A percentile compares a stretch with the other conserved stretches of the same genome.
phyloP scores from a whole-genome alignment of 1,140 invertebrate genomes.

The Gerris buenoi region DNA sequence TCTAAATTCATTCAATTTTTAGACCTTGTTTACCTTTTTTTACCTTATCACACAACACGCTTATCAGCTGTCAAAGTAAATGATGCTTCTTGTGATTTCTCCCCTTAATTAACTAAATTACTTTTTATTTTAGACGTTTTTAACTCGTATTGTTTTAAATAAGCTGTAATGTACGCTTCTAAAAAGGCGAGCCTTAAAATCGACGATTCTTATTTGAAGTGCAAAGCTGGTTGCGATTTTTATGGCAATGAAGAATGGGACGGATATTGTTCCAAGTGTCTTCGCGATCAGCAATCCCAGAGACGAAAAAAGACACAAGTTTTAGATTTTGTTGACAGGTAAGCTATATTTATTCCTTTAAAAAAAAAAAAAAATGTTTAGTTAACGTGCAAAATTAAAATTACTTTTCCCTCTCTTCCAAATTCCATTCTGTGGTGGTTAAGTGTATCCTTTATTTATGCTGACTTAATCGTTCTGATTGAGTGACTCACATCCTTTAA shows the following conservation, averaged over 20 bases:
- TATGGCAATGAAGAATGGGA: conserved; percentile 95
- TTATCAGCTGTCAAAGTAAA: no score
- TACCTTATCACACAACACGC: no score
- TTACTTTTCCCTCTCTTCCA: no score
- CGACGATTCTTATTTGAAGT: conserved; percentile 72
- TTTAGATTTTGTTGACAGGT: conserved; percentile 6
- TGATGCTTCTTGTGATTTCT: not conserved
- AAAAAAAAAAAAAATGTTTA: no score
- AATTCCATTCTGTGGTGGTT: no score
- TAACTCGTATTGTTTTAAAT: conserved; percentile 2
- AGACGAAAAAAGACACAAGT: conserved; percentile 24
- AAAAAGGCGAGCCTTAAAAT: conserved; percentile 60
- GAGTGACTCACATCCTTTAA: no score
- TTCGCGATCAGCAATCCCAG: conserved; percentile 47
- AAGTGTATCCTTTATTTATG: no score
- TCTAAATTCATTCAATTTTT: no score
- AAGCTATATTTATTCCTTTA: no score
- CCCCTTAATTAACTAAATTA: conserved; percentile 4
- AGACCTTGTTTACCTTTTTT: no score
- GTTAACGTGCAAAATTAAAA: no score
- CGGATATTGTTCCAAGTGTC: conserved; percentile 89
- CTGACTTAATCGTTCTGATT: no score
- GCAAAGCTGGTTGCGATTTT: conserved; percentile 89
- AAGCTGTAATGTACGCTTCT: conserved; percentile 43
- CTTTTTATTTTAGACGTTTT: not conserved